A percentile compares a stretch with the other conserved stretches of the same genome.
These are phyloP conservation scores for Spilosoma lubricipeda DNA, from an alignment of 2,888 invertebrate species.

Conservation along the genomic window DNA sequence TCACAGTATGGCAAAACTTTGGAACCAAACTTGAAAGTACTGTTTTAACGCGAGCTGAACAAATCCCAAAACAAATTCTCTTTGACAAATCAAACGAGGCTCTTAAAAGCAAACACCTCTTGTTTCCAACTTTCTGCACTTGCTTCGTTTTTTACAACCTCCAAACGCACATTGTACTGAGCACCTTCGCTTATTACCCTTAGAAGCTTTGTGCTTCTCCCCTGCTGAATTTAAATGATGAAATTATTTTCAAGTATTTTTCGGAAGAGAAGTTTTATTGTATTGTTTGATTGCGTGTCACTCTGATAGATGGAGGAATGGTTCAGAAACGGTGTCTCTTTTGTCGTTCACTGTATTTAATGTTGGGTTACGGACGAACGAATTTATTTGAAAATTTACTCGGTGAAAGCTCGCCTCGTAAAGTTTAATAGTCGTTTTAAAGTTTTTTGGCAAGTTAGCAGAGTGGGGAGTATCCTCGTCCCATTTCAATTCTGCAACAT, in stretches of 20 bases:
- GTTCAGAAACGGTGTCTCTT: conserved; percentile 75
- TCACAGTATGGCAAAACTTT: conserved; percentile 3
- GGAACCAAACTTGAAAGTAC: not conserved
- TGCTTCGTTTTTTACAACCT: conserved; percentile 71
- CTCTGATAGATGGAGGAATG: conserved; percentile 83
- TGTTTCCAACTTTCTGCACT: conserved; percentile 66
- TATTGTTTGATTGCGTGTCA: conserved; percentile 86
- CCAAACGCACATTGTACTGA: conserved; percentile 70
- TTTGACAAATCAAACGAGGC: conserved; percentile 24
- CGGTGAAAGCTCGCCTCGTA: conserved; percentile 51
- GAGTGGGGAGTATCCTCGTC: conserved; percentile 30
- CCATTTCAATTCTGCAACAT: conserved; percentile 26
- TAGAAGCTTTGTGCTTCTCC: conserved; percentile 76
- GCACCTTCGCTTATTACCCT: conserved; percentile 77
- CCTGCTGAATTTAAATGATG: conserved; percentile 85
- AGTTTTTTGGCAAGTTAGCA: conserved; percentile 58
- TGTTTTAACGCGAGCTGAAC: not conserved
- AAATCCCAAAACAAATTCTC: conserved; percentile 27
- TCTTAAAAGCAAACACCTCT: conserved; percentile 66
- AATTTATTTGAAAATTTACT: conserved; percentile 83
- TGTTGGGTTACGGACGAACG: conserved; percentile 72
- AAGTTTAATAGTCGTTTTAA: conserved; percentile 76
- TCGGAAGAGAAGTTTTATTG: conserved; percentile 84
- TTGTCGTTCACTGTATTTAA: conserved; percentile 75
- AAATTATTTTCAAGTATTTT: conserved; percentile 86